Evolutionary conservation across 2,888 invertebrate species (phyloP).

Genomic region (Notodromas monacha): DNA sequence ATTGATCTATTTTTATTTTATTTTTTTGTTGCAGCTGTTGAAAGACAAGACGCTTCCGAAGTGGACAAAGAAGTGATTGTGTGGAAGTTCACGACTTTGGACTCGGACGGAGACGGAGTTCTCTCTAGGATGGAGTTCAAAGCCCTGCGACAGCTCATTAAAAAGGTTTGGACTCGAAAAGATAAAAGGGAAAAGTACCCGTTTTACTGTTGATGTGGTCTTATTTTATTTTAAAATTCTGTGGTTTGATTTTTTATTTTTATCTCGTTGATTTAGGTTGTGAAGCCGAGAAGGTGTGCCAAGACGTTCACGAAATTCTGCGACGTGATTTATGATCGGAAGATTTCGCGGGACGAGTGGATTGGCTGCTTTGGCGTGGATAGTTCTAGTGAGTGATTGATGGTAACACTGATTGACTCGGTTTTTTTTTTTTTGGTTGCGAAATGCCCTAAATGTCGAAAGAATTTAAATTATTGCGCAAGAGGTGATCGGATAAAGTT

Average conservation of each 20-base stretch:
- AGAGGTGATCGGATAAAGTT: too few species aligned
- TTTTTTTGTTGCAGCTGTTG: too few species aligned
- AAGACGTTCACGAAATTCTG: neutral
- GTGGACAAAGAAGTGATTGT: too few species aligned
- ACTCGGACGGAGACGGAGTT: neutral
- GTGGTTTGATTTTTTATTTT: too few species aligned
- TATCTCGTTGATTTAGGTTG: neutral
- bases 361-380: conserved; percentile 56
- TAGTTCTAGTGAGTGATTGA: too few species aligned
- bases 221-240: too few species aligned
- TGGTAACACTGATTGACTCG: too few species aligned
- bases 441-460: too few species aligned
- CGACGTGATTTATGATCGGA: conserved; percentile 48
- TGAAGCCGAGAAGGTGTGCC: neutral
- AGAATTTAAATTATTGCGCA: too few species aligned
- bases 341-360: conserved; percentile 72
- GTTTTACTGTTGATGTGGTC: neutral
- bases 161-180: neutral
- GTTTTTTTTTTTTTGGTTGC: too few species aligned
- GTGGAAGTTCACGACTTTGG: neutral
- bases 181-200: neutral
- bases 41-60: too few species aligned
- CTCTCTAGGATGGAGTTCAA: neutral
- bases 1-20: too few species aligned
- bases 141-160: neutral